Evolutionary conservation across 1,140 invertebrate species (phyloP), one percentile per base, ranked within the genome.

Genomic region (Archegozetes longisetosus): DNA sequence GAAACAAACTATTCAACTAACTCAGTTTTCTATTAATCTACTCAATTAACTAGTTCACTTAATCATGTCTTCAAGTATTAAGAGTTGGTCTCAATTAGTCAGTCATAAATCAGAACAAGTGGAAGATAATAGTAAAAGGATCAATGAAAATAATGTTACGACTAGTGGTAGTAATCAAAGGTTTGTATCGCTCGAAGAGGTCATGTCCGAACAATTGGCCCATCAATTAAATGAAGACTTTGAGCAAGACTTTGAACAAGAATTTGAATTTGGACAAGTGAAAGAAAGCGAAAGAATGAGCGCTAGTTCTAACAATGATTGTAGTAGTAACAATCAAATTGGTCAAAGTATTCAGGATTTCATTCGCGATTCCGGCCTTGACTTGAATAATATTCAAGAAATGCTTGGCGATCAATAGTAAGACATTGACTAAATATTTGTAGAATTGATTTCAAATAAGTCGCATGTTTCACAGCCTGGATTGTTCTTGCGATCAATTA

Each of bases 161-260:
- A 29, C 20, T 25, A 29, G 4, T 24, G 2, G 17, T 13, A 51
- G 51, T 12, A 51, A 28, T 12, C 9, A 27, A 27, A 24, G n/a
- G n/a, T n/a, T 24, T 9, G 57, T 66, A 23, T 67, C 68, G 25
- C 61, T 85, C 13, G 72, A 77, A 22, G 84, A 88, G 55, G 88
- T 89, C 25, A 86, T 87, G 77, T 87, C 85, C 2, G 86, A 90
- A 74, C 79, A 91, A 70, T 74, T 88, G 59, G 84, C 85, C 2
- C 78, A 75, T 67, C 79, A 80, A 63, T 70, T 87, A 26, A 48
- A 17, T 51, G n/a, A n/a, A n/a, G n/a, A n/a, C n/a, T n/a, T n/a
- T n/a, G n/a, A n/a, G n/a, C n/a, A n/a, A n/a, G n/a, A n/a, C n/a
- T n/a, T n/a, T n/a, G n/a, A n/a, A n/a, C n/a, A n/a, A n/a, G n/a